Percentiles rank a stretch among this genome's conserved stretches.
phyloP scores from a whole-genome alignment of 2,113 vertebrate genomes.

The Archilochus colubris region DNA sequence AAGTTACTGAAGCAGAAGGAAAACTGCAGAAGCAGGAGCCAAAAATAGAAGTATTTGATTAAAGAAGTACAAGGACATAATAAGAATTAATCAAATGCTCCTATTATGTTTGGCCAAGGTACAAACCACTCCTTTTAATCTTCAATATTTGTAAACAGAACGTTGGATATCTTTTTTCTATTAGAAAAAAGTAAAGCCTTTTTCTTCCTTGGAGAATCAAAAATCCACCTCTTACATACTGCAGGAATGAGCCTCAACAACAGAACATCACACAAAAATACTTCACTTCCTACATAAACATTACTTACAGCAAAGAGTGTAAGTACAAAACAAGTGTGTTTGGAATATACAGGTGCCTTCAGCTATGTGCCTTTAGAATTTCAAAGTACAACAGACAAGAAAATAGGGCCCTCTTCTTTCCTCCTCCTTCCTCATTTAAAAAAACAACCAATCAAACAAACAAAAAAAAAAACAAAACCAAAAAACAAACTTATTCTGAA shows the following conservation, averaged over 20 bases:
- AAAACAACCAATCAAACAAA: no score
- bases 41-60: slow-evolving; percentile 37
- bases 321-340: neutral
- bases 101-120: neutral
- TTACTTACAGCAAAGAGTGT: neutral
- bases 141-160: neutral
- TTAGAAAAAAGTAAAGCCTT: neutral
- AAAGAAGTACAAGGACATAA: neutral
- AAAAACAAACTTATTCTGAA: neutral
- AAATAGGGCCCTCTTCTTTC: neutral
- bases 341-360: neutral
- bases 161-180: neutral
- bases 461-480: no score
- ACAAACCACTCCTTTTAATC: slow-evolving; percentile 7
- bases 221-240: neutral
- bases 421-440: neutral
- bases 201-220: neutral
- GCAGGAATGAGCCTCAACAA: neutral
- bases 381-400: neutral
- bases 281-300: neutral
- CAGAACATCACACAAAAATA: neutral
- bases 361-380: neutral
- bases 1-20: slow-evolving; percentile 29
- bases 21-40: neutral
- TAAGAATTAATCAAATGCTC: slow-evolving; percentile 10